Base-by-base conservation (phyloP, 2,888 invertebrate genomes). In the Globia sparganii region DNA sequence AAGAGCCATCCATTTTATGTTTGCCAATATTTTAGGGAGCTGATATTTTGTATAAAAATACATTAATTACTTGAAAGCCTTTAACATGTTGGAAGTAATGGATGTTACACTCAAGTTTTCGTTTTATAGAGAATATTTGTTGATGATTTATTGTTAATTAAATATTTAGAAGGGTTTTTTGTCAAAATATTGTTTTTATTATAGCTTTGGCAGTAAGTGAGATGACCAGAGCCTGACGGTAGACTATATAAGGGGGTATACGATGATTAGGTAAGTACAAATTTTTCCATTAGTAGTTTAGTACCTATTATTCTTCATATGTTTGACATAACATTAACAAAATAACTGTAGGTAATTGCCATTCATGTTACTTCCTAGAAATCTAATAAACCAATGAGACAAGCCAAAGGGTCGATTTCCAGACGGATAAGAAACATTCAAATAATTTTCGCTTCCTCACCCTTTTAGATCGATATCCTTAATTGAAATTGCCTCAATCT, bases 401-500 rank as follows among this genome's bases (percentile, higher is more conserved):
- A 75, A 43, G 8, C 40, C 40, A 40, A 65, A 53, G 21, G 59
- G 49, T 74, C 28, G 43, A 25, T 21, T 15, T 81, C 43, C 59
- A 66, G 9, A 25, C 31, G 6, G 40, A 58, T 49, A 31, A 40
- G 18, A 69, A 65, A 83, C 46, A 78, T 77, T 67, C 46, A 34
- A 78, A 78, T 69, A 70, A 70, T 69, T 34, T 61, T 61, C 56
- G 34, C 31, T 34, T 77, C 56, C 56, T 77, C 49, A 46, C 78
- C 78, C 69, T 78, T 70, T 66, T 65, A 28, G 37, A 78, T 78
- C 59, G 31, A 69, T 56, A 70, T 61, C 34, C 46, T 65, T 78
- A 83, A 83, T 80, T 83, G 65, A 84, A 69, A 67, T 80, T 11
- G 53, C 49, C 15, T 77, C 69, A 53, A 78, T 66, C 59, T 59